Base-by-base conservation (phyloP, 1,140 invertebrate species). In the Heliconius melpomene region DNA sequence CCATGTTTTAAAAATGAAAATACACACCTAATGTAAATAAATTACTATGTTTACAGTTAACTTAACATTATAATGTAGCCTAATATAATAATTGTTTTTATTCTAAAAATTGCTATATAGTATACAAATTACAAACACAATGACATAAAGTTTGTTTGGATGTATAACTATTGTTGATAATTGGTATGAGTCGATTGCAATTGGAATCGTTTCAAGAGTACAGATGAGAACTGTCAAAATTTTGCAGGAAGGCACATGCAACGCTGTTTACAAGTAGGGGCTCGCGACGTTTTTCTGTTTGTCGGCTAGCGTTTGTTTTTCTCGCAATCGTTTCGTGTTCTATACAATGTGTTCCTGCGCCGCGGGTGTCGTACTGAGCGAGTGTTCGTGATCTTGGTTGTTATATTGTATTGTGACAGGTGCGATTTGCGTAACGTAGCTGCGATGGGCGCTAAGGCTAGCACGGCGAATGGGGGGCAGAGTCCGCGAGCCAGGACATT, bases 401-500 rank as follows among this genome's bases (percentile, higher is more conserved):
- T 52, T 52, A 52, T 52, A 80, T 84, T 85, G 54, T 83, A 84
- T 89, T 85, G 88, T 90, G 89, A 91, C 89, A 90, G 85, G 88
- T 90, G 89, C 82, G 86, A 87, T 93, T 92, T 93, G 90, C 90
- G 90, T 94, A 92, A 93, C 90, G 85, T 79, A 87, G 81, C 88
- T 82, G 93, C 84, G 80, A 98, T 98, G 97, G 97, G 97, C 95
- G 97, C 97, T 92, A 97, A 97, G 95, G 96, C 97, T 89, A 98
- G 97, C 92, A 97, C 97, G 77, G 97, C 97, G 84, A 96, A 96
- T 87, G 96, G 96, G 82, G 95, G 96, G 81, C 95, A 96, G 95
- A 97, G 96, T 95, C 96, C 96, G 86, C 96, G 96, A 87, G 96
- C 96, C 87, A 95, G 96, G 95, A 97, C 96, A 95, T 97, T 97